phyloP scores from a whole-genome alignment of 2,797 vertebrate genomes.

The Anguilla obscura region DNA sequence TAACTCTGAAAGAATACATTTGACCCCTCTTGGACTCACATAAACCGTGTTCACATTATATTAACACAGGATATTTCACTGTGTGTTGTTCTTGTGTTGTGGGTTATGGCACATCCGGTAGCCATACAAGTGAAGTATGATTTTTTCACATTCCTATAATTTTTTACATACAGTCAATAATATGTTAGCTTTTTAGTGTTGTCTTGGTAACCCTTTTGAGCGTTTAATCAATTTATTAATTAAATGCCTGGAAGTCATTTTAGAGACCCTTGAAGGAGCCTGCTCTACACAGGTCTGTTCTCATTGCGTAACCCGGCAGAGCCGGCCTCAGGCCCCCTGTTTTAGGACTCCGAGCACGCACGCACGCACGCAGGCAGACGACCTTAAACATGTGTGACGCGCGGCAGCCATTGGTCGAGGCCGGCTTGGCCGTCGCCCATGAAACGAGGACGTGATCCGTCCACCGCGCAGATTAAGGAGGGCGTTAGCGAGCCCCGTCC shows the following conservation, averaged over 20 bases:
- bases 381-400: background rate
- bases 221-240: background rate
- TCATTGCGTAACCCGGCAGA: background rate
- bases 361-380: no score
- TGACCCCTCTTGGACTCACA: no score
- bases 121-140: background rate
- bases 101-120: background rate
- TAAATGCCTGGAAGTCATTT: background rate
- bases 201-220: background rate
- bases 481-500: conserved; percentile 24
- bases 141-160: background rate
- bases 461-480: conserved; percentile 20
- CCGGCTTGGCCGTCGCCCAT: background rate
- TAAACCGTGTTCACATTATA: no score
- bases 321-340: background rate
- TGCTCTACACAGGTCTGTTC: background rate
- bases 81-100: background rate
- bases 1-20: no score
- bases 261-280: background rate
- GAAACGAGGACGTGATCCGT: background rate
- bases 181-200: background rate
- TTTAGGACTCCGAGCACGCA: background rate
- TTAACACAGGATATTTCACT: no score
- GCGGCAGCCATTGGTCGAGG: background rate
- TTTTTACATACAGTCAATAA: background rate